Evolutionary conservation across 2,888 invertebrate genomes (phyloP), one percentile per base, ranked within the genome.

Genomic region (Lobophora halterata): DNA sequence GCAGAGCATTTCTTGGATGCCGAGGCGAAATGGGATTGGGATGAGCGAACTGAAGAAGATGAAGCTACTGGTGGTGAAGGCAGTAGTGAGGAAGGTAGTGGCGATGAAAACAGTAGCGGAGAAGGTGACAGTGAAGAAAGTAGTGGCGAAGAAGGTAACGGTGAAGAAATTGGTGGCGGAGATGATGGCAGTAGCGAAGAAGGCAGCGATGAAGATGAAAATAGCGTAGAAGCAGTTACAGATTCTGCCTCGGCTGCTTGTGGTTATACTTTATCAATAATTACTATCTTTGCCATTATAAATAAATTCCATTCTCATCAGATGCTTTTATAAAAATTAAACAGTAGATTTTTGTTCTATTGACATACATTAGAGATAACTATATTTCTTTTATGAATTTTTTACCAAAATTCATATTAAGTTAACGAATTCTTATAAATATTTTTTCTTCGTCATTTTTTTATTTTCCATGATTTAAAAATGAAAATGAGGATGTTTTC

Each of bases 221-320:
- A 42, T 0, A 55, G 49, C 5, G 49, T 48, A 0, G 60, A 46
- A 6, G 46, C 46, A 5, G 45, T 18, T 0, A 42, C 41, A 1
- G 61, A 62, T 38, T 78, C 81, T 0, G 79, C 82, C n/a, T 62
- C 79, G 0, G 69, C 66, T 1, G 54, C 66, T 24, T 58, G 71
- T 5, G 74, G 68, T 3, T 79, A 71, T 41, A 82, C 83, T 1
- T 78, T 81, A 25, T 33, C 69, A 36, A 74, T 83, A 28, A 36
- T 79, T 6, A 45, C 60, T 4, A 24, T 74, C 18, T 83, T 76
- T 40, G 45, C 68, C 1, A 5, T 81, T 2, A 27, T 83, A 27
- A 68, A 65, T 30, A 58, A 72, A 45, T 58, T 81, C 3, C 78
- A 76, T 46, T 47, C 46, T 7, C 52, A 52, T 2, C 58, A 64